Percentiles rank a stretch among this genome's conserved stretches.
phyloP scores from a whole-genome alignment of 2,888 invertebrate genomes.

The Calameuta pallipes region DNA sequence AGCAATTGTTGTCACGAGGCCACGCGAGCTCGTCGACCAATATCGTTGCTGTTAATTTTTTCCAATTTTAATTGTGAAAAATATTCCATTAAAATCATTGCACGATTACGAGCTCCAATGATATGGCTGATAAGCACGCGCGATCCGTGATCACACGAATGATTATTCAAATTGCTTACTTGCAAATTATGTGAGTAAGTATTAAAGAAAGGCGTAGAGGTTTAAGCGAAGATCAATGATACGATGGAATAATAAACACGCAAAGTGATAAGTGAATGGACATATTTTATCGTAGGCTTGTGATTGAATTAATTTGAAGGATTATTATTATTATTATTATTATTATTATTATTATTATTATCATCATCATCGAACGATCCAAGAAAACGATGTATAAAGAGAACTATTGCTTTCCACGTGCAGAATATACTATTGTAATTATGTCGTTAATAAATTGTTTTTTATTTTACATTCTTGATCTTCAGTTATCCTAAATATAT shows the following conservation, averaged over 20 bases:
- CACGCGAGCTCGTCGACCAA: background rate
- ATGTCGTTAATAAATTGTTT: constrained; percentile 64
- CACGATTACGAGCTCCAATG: too few relatives aligned
- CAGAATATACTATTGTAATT: constrained; percentile 61
- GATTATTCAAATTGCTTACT: constrained; percentile 24
- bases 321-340: too few relatives aligned
- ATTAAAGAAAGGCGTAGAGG: constrained; percentile 3
- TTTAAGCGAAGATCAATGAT: constrained; percentile 2
- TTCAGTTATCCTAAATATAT: too few relatives aligned
- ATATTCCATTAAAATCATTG: too few relatives aligned
- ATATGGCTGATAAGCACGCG: too few relatives aligned
- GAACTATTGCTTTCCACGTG: constrained; percentile 57
- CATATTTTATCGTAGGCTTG: constrained; percentile 57
- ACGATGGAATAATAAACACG: constrained; percentile 23
- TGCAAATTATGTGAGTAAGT: constrained; percentile 21
- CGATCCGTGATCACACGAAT: background rate
- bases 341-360: too few relatives aligned
- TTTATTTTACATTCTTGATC: constrained; percentile 46
- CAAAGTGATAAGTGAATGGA: constrained; percentile 45
- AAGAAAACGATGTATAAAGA: constrained; percentile 53
- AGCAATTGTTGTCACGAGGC: background rate
- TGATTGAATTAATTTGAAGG: constrained; percentile 45
- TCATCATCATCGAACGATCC: constrained; percentile 48
- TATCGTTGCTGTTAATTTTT: background rate
- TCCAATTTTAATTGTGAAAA: background rate